phyloP scores from a whole-genome alignment of 2,113 vertebrate species.

The Alectura lathami region DNA sequence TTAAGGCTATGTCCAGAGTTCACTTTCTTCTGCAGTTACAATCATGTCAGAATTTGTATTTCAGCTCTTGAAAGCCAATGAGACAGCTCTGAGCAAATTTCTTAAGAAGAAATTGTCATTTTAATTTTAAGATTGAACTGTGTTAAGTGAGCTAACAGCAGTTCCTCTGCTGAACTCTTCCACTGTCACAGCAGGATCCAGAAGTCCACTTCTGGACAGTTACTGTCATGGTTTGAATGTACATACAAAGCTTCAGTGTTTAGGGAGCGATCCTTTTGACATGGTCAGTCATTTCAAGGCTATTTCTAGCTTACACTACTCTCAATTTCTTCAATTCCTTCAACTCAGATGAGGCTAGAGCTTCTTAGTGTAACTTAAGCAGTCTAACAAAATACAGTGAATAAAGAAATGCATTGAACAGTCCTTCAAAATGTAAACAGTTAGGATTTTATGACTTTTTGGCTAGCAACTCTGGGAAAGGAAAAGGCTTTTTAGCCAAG shows the following conservation, averaged over 20 bases:
- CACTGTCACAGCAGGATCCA: neutral
- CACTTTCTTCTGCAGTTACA: neutral
- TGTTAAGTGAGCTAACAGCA: neutral
- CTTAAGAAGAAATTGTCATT: neutral
- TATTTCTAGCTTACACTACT: neutral
- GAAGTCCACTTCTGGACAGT: neutral
- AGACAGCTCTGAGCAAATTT: neutral
- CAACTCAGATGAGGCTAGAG: neutral
- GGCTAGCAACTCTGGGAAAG: neutral
- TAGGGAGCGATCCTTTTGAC: neutral
- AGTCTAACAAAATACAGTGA: neutral
- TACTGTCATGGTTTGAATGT: neutral
- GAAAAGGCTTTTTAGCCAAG: neutral
- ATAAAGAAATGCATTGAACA: neutral
- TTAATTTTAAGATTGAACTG: neutral
- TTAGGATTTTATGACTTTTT: neutral
- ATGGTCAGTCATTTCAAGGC: neutral
- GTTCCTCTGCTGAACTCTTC: neutral
- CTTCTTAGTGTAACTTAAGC: neutral
- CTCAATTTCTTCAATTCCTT: neutral
- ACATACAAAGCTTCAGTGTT: neutral
- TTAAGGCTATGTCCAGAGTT: neutral
- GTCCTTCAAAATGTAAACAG: neutral
- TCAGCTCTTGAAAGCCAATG: neutral
- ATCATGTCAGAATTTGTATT: neutral